Base-by-base conservation (phyloP, 2,113 vertebrate species). In the Pedionomus torquatus region DNA sequence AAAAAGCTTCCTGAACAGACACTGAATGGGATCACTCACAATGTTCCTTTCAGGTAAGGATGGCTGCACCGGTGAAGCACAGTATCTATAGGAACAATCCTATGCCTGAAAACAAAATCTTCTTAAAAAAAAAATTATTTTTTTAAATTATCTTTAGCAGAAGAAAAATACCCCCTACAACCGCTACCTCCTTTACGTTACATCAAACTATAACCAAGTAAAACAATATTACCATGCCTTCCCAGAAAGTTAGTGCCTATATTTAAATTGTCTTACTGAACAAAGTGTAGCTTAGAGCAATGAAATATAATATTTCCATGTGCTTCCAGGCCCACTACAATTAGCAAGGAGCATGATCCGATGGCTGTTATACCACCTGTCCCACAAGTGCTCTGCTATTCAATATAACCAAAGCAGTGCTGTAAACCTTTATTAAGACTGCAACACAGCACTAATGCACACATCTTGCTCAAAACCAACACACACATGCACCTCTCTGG, bases 221-320 rank as follows among this genome's bases (percentile, higher is more conserved):
- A 87, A 77, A 21, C 33, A 78, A 28, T 49, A 87, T 41, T 74
- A 74, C 24, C 63, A 20, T 43, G 37, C 51, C 72, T 83, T 58
- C 24, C 28, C 49, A 89, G 21, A 66, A 87, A 60, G 19, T 23
- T 60, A 54, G 35, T 44, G 26, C 43, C 72, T 75, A 13, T 43
- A 52, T 60, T 94, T 83, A 66, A 94, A 90, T 25, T 82, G 33
- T 44, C 63, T 93, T 71, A 54, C 72, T 95, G 79, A 95, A 64
- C n/a, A 9, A 78, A 83, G 30, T 33, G 64, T 24, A 88, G 33
- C 58, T 91, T 55, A 83, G 35, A 41, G 76, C 57, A 81, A 39
- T 60, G 44, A 83, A 58, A 91, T 37, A 28, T 1, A 51, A 71
- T 78, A 80, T 78, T 91, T 35, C 64, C 41, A 41, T 4, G 25